Evolutionary conservation across 2,797 vertebrate species (phyloP).

Genomic region (Meda fulgida): DNA sequence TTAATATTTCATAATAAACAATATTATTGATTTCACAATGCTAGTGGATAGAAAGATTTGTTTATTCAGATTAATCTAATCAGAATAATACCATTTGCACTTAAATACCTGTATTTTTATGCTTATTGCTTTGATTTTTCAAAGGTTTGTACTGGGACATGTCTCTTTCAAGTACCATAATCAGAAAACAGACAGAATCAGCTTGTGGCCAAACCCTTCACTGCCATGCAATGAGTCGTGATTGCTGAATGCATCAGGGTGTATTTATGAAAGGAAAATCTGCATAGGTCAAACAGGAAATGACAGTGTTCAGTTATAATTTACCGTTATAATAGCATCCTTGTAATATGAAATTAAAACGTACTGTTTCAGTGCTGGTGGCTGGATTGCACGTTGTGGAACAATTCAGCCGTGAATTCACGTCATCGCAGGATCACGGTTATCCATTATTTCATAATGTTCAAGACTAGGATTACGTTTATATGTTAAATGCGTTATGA

Average conservation of each 20-base stretch:
- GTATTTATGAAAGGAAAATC: slow-evolving; percentile 15
- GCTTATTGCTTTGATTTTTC: not conserved
- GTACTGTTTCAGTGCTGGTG: not conserved
- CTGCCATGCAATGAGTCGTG: not conserved
- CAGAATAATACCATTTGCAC: not conserved
- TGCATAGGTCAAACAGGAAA: slow-evolving; percentile 21
- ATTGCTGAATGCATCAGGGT: slow-evolving; percentile 20
- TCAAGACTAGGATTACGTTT: not conserved
- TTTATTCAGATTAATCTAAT: not conserved
- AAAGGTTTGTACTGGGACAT: not conserved
- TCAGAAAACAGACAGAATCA: slow-evolving; percentile 23
- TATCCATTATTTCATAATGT: slow-evolving; percentile 36
- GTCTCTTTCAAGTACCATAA: slow-evolving; percentile 1
- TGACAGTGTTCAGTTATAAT: not conserved
- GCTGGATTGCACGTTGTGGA: slow-evolving; percentile 25
- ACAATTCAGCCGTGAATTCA: slow-evolving; percentile 12
- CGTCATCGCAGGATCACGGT: slow-evolving; percentile 4
- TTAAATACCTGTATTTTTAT: not conserved
- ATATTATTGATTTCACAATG: not conserved
- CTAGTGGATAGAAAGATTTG: not conserved
- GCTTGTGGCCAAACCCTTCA: slow-evolving; percentile 12
- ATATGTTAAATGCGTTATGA: not conserved
- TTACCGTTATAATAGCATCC: not conserved
- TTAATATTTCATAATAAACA: not conserved
- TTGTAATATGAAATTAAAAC: slow-evolving; percentile 23